Evolutionary conservation across 1,140 invertebrate genomes (phyloP).

Genomic region (Drosophila ohnishii): DNA sequence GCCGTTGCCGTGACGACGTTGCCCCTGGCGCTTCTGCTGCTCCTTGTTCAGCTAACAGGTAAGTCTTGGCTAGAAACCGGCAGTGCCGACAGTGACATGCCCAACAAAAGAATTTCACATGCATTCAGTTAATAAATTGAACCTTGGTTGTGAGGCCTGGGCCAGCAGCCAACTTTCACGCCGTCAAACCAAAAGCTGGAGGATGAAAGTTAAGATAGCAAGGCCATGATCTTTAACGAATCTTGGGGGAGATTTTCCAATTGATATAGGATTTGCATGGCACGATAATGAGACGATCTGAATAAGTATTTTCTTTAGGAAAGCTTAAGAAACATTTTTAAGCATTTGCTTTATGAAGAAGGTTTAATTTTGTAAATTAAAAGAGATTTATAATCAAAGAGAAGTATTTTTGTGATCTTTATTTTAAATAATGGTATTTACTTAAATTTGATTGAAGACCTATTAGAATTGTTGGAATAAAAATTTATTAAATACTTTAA

Average conservation of each 20-base stretch:
- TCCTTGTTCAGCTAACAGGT: slow-evolving; percentile 62
- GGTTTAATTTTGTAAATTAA: too few relatives aligned
- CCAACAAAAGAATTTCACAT: slow-evolving; percentile 67
- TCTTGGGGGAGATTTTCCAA: slow-evolving; percentile 6
- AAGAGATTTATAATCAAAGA: too few relatives aligned
- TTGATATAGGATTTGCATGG: slow-evolving; percentile 1
- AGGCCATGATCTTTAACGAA: slow-evolving; percentile 8
- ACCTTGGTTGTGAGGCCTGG: slow-evolving; percentile 51
- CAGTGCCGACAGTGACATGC: slow-evolving; percentile 23
- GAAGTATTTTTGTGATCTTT: too few relatives aligned
- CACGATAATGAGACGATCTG: not conserved
- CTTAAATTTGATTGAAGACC: too few relatives aligned
- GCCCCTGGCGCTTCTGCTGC: slow-evolving; percentile 51
- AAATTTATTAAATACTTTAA: too few relatives aligned
- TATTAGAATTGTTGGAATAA: too few relatives aligned
- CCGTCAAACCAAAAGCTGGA: slow-evolving; percentile 3
- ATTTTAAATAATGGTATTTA: too few relatives aligned
- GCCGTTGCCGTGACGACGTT: slow-evolving; percentile 34
- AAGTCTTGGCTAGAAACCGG: slow-evolving; percentile 46
- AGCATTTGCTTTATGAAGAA: too few relatives aligned
- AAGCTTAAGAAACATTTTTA: too few relatives aligned
- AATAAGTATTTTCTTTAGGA: too few relatives aligned
- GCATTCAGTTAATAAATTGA: slow-evolving; percentile 52
- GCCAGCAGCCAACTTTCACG: slow-evolving; percentile 25
- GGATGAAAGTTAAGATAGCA: slow-evolving; percentile 43